Conservation (phyloP, 2,113 vertebrate species). For the Catagonus wagneri region DNA sequence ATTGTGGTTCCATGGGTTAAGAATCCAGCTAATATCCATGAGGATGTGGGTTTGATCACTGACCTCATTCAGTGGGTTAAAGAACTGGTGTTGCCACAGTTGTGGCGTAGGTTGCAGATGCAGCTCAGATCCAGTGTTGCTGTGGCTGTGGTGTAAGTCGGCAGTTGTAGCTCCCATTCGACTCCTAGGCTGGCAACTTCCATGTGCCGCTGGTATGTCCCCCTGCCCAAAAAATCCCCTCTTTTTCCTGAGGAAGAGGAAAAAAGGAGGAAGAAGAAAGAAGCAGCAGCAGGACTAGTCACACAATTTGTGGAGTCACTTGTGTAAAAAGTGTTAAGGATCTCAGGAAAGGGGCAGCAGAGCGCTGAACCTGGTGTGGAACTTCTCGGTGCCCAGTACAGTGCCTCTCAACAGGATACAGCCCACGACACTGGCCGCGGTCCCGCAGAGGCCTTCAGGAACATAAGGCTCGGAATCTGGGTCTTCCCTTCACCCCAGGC, state of each 20-base stretch:
- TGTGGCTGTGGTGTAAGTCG: too few species aligned
- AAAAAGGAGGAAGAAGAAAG: neutral
- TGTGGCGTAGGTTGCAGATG: too few species aligned
- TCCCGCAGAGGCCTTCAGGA: neutral
- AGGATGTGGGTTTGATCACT: too few species aligned
- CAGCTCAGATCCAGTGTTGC: too few species aligned
- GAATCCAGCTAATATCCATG: too few species aligned
- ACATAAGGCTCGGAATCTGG: neutral
- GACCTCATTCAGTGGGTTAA: too few species aligned
- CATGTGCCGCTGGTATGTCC: too few species aligned
- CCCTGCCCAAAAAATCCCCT: too few species aligned
- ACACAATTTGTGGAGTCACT: neutral
- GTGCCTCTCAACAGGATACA: rapidly evolving
- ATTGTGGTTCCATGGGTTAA: too few species aligned
- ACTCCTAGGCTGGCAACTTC: too few species aligned
- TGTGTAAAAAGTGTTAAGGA: neutral
- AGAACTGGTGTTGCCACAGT: too few species aligned
- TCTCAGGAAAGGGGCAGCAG: neutral
- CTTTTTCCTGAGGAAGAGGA: neutral
- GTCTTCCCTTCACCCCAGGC: neutral
- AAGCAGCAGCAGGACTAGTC: neutral
- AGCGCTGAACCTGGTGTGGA: neutral
- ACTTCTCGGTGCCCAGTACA: rapidly evolving
- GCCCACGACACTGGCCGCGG: neutral
- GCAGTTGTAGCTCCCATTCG: too few species aligned